Evolutionary conservation across 1,140 invertebrate species (phyloP).

Genomic region (Neomicropteryx cornuta): DNA sequence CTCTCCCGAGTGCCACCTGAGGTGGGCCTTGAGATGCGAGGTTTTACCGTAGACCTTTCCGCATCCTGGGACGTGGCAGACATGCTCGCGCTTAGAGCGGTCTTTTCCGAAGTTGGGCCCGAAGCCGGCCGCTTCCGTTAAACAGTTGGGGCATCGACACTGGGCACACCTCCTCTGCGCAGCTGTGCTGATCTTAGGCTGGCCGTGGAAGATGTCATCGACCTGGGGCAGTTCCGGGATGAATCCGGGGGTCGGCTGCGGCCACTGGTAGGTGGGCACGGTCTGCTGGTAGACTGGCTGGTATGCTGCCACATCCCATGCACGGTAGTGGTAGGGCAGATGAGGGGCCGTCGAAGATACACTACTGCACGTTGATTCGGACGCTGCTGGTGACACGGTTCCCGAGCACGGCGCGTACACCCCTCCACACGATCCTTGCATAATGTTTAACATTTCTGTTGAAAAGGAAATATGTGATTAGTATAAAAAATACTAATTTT

Average conservation of each 20-base stretch:
- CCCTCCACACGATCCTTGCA: conserved; percentile 27
- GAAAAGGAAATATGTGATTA: too few species aligned
- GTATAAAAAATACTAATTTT: too few species aligned
- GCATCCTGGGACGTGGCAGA: conserved; percentile 86
- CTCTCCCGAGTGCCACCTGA: conserved; percentile 77
- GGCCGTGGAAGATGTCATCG: conserved; percentile 16
- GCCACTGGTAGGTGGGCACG: conserved; percentile 18
- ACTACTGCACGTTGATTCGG: conserved; percentile 31
- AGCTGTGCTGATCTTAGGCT: conserved; percentile 28
- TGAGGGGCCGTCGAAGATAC: conserved; percentile 23
- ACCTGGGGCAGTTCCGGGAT: conserved; percentile 22
- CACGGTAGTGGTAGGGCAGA: conserved; percentile 13
- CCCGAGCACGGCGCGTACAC: conserved; percentile 17
- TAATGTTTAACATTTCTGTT: too few species aligned
- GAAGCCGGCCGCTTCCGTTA: conserved; percentile 50
- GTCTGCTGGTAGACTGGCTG: too few species aligned
- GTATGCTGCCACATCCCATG: conserved; percentile 18
- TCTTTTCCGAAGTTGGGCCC: conserved; percentile 47
- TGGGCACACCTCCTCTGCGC: conserved; percentile 42
- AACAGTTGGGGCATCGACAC: conserved; percentile 62
- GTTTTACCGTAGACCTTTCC: conserved; percentile 87
- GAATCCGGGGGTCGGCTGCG: not conserved
- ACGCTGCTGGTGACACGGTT: conserved; percentile 30
- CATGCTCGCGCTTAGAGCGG: conserved; percentile 63
- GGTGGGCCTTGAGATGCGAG: conserved; percentile 78